A percentile compares a stretch with the other conserved stretches of the same genome.
Conservation (phyloP, 1,140 invertebrate genomes). For the Drosophila nannoptera region DNA sequence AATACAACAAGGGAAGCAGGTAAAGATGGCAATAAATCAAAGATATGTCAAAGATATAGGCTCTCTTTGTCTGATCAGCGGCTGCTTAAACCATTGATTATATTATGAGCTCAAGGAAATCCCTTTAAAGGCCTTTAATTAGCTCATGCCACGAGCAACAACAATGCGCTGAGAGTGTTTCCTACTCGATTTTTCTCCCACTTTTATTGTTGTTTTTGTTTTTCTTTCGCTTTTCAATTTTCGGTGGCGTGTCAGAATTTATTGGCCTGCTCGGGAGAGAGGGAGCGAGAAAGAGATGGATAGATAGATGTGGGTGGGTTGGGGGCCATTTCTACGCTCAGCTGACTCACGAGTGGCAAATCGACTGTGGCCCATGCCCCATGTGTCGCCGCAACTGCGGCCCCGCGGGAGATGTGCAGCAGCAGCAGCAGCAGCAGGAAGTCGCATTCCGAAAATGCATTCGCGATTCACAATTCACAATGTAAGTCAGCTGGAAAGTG, state of each 20-base stretch:
- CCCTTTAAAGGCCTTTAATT: too few species aligned
- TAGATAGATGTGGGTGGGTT: background rate
- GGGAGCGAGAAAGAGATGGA: too few species aligned
- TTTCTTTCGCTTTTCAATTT: slow-evolving; percentile 47
- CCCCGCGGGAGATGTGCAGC: slow-evolving; percentile 53
- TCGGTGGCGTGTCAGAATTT: slow-evolving; percentile 74
- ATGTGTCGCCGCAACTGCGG: slow-evolving; percentile 30
- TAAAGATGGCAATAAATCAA: background rate
- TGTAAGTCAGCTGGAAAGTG: slow-evolving; percentile 64
- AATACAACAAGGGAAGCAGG: background rate
- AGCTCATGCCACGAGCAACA: too few species aligned
- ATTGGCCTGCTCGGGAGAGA: slow-evolving; percentile 51
- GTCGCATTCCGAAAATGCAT: slow-evolving; percentile 39
- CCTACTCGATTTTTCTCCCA: too few species aligned
- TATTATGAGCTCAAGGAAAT: too few species aligned
- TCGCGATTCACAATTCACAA: slow-evolving; percentile 54
- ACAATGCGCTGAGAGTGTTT: too few species aligned
- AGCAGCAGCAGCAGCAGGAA: slow-evolving; percentile 55
- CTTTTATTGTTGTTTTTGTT: background rate
- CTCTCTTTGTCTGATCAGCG: too few species aligned
- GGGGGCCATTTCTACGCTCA: slow-evolving; percentile 32
- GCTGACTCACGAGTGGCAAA: slow-evolving; percentile 65
- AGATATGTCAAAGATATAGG: too few species aligned
- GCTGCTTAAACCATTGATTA: too few species aligned
- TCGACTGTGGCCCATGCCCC: slow-evolving; percentile 25